A percentile compares a stretch with the other conserved stretches of the same genome.
phyloP scores from a whole-genome alignment of 2,113 vertebrate genomes.

The Bagarius yarrelli region DNA sequence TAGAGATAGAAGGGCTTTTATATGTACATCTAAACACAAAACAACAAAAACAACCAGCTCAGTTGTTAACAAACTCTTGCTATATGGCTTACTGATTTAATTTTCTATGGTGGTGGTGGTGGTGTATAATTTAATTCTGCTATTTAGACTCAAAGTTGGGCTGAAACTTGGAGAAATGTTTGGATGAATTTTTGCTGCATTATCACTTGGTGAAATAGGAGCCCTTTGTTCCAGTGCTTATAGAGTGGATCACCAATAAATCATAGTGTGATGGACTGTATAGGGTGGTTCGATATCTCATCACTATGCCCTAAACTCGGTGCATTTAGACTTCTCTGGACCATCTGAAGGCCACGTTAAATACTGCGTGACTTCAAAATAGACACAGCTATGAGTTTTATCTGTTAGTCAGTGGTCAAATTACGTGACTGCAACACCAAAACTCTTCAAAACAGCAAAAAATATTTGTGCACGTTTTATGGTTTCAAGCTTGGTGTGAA shows the following conservation, averaged over 20 bases:
- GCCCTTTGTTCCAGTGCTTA: slow-evolving; percentile 42
- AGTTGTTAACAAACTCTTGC: slow-evolving; percentile 43
- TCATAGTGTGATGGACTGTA: slow-evolving; percentile 60
- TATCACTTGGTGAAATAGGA: slow-evolving; percentile 57
- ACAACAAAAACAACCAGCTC: neutral
- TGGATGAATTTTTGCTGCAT: slow-evolving; percentile 51
- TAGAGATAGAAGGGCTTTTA: slow-evolving; percentile 50
- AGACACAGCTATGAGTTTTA: slow-evolving; percentile 26
- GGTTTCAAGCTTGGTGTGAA: slow-evolving; percentile 38
- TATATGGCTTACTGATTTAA: slow-evolving; percentile 47
- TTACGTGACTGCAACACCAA: neutral
- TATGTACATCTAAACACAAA: neutral
- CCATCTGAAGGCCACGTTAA: slow-evolving; percentile 12
- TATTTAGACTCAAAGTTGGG: slow-evolving; percentile 49
- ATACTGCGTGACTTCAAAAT: slow-evolving; percentile 40
- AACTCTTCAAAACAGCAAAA: neutral
- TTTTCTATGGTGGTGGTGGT: slow-evolving; percentile 47
- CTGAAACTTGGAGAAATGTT: slow-evolving; percentile 49
- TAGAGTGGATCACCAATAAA: slow-evolving; percentile 62
- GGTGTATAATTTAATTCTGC: slow-evolving; percentile 49
- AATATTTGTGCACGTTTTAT: slow-evolving; percentile 19
- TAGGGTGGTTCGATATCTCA: slow-evolving; percentile 65
- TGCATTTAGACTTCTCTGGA: slow-evolving; percentile 26
- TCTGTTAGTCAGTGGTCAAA: slow-evolving; percentile 21
- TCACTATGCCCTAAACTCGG: slow-evolving; percentile 44